Percentiles rank a stretch among this genome's conserved stretches.
These are phyloP conservation scores for rat (Rattus norvegicus) DNA, from an alignment of 2,113 vertebrate species.

Conservation along the genomic window DNA sequence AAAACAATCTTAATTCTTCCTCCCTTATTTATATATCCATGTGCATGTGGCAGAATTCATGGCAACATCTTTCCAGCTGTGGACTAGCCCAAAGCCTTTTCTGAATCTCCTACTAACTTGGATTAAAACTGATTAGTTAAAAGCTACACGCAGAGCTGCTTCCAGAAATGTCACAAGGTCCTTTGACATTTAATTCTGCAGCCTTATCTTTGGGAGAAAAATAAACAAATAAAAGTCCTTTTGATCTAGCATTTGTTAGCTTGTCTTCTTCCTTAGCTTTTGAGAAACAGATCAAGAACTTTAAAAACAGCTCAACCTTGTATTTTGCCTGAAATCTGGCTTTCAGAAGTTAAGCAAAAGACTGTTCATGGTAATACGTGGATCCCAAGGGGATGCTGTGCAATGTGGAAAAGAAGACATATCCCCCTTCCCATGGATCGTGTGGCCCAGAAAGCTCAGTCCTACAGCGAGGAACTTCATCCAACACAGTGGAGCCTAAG, in stretches of 20 bases:
- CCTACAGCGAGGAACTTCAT: neutral
- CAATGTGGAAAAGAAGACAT: neutral
- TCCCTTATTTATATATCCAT: constrained; percentile 78
- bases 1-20: constrained; percentile 65
- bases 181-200: constrained; percentile 77
- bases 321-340: neutral
- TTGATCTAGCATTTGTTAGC: constrained; percentile 68
- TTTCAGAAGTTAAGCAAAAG: constrained; percentile 47
- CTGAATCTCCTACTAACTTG: constrained; percentile 87
- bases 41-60: constrained; percentile 81
- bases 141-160: constrained; percentile 82
- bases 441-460: neutral
- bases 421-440: no score
- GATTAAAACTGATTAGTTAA: constrained; percentile 83
- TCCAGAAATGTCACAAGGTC: constrained; percentile 79
- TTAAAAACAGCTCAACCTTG: neutral
- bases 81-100: constrained; percentile 82
- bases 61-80: constrained; percentile 82
- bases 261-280: constrained; percentile 63
- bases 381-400: neutral
- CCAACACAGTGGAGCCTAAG: neutral
- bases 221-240: constrained; percentile 71
- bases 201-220: constrained; percentile 82
- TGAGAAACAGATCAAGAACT: constrained; percentile 37
- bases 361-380: neutral